Evolutionary conservation across 2,113 vertebrate species (phyloP).

Genomic region (Odocoileus virginianus): DNA sequence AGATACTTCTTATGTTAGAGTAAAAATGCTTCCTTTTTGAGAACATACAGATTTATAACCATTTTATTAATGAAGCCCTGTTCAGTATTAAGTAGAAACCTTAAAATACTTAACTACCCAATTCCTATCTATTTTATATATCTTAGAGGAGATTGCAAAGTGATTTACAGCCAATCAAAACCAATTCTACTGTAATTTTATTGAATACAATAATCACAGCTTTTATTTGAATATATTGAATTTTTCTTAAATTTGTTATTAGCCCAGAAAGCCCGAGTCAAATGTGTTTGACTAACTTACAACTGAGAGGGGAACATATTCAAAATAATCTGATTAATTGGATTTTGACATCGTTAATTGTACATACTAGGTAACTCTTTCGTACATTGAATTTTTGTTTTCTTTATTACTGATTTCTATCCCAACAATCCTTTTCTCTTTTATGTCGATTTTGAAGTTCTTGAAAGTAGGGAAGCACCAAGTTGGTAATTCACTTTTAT

Average conservation of each 20-base stretch:
- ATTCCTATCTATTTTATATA: neutral
- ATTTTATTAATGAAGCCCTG: neutral
- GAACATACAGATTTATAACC: neutral
- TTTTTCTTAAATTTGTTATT: neutral
- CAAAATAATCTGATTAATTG: neutral
- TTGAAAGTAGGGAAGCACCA: neutral
- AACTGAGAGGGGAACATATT: neutral
- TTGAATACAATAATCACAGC: neutral
- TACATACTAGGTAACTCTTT: neutral
- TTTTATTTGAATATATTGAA: neutral
- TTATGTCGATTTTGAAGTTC: neutral
- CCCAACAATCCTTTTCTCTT: neutral
- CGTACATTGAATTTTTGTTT: neutral
- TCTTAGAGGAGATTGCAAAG: neutral
- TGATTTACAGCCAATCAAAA: neutral
- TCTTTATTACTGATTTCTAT: neutral
- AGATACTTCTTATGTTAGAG: neutral
- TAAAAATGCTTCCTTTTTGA: neutral
- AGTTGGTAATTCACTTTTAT: neutral
- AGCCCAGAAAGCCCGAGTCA: neutral
- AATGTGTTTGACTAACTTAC: neutral
- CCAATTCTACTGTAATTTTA: neutral
- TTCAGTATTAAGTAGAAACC: neutral
- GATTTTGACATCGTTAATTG: neutral
- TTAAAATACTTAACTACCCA: neutral